Evolutionary conservation across 2,888 invertebrate species (phyloP), one percentile per base, ranked within the genome.

Genomic region (Lasioglossum morio): DNA sequence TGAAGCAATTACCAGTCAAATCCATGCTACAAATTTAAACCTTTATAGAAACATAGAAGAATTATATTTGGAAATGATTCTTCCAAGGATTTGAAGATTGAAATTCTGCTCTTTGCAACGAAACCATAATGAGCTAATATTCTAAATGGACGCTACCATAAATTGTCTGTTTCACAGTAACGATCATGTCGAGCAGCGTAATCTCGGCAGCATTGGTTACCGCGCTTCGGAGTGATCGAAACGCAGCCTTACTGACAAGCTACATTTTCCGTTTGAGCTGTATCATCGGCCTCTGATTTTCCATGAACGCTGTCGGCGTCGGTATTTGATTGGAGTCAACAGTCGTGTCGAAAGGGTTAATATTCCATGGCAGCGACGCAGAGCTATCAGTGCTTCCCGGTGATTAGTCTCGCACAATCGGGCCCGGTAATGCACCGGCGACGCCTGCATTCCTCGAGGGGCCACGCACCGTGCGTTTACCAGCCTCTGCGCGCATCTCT

Each of bases 351-450:
- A 84, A 70, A 84, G 73, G 57, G 53, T 72, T 77, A 30, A 84
- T 63, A 43, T 63, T 10, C 70, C 80, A 34, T 63, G 80, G 74
- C 77, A 77, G 37, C 40, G 69, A 72, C 53, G 69, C 74, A 60
- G 43, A 34, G 80, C 63, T 84, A 66, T 77, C 85, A n/a, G 66
- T 75, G 73, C 66, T 77, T 75, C 10, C 74, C 77, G 46, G 57
- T 81, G 81, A 85, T 86, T 85, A 76, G 80, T 48, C 80, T 78
- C 77, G 77, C 80, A 75, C 77, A 81, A 79, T 73, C 48, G 19
- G 10, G 40, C 66, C 46, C 66, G n/a, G 72, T 78, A 48, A 75
- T 74, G 76, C 27, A 63, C 40, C 72, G 69, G 40, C 77, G 77
- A 48, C 79, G 77, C 27, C 70, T 84, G 80, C 74, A 75, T 85